These are phyloP conservation scores for Enteromius mattozi DNA, from an alignment of 2,797 vertebrate genomes.

Conservation along the genomic window DNA sequence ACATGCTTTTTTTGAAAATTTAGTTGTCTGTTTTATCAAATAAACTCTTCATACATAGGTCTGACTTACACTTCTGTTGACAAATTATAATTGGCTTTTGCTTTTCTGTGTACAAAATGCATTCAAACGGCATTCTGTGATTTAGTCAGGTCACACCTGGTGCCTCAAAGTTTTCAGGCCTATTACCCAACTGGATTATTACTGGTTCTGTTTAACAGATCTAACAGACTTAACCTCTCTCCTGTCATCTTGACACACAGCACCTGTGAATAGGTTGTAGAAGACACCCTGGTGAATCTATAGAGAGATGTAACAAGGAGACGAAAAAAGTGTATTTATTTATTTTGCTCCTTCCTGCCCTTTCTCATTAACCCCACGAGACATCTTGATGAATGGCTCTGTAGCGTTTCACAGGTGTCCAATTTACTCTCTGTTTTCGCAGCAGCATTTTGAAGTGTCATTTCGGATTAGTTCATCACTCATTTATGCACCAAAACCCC, in stretches of 20 bases:
- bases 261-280: conserved; percentile 35
- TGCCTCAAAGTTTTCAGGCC: neutral
- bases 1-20: no score
- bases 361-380: conserved; percentile 50
- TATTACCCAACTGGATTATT: neutral
- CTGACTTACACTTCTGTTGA: neutral
- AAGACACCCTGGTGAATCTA: neutral
- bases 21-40: no score
- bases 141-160: neutral
- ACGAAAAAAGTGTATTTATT: conserved; percentile 35
- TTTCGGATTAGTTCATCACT: conserved; percentile 48
- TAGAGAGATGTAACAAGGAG: conserved; percentile 24
- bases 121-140: neutral
- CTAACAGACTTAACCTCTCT: conserved; percentile 27
- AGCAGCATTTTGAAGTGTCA: conserved; percentile 26
- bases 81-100: neutral
- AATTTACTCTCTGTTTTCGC: conserved; percentile 41
- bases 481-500: conserved; percentile 34
- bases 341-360: conserved; percentile 33
- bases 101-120: neutral
- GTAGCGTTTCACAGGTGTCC: conserved; percentile 52
- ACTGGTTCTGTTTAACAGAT: conserved; percentile 11
- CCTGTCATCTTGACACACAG: conserved; percentile 29
- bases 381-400: conserved; percentile 43
- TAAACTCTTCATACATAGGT: no score